phyloP scores from a whole-genome alignment of 2,888 invertebrate genomes.

The Drosophila ezoana region DNA sequence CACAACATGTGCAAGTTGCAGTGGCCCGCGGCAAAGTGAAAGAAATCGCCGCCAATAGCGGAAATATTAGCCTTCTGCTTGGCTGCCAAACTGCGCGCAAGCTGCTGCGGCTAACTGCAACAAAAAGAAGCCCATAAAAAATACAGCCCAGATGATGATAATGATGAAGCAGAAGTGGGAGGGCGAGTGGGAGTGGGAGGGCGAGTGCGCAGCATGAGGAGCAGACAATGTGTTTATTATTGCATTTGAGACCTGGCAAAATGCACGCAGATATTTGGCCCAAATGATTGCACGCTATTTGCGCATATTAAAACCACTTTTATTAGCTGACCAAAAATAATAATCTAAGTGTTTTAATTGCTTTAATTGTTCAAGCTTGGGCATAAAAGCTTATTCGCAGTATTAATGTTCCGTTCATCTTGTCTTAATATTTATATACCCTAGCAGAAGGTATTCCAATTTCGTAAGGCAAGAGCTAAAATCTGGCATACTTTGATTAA shows the following conservation, averaged over 20 bases:
- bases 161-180: constrained; percentile 1
- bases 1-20: constrained; percentile 74
- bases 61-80: constrained; percentile 74
- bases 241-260: constrained; percentile 35
- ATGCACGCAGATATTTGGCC: constrained; percentile 26
- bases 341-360: constrained; percentile 17
- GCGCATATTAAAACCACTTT: constrained; percentile 38
- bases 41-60: constrained; percentile 76
- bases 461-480: too few species aligned
- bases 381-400: too few species aligned
- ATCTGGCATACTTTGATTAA: too few species aligned
- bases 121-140: constrained; percentile 46
- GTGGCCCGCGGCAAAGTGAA: constrained; percentile 75
- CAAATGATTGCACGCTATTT: constrained; percentile 38
- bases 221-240: constrained; percentile 76
- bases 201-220: background rate
- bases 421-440: too few species aligned
- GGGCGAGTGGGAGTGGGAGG: background rate
- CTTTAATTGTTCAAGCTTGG: background rate
- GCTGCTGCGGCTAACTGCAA: constrained; percentile 42
- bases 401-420: too few species aligned
- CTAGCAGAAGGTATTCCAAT: too few species aligned
- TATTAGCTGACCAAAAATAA: constrained; percentile 41
- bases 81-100: constrained; percentile 28
- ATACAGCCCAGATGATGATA: constrained; percentile 6